These are phyloP conservation scores for Apamea sordens DNA, from an alignment of 2,888 invertebrate species.

Conservation along the genomic window DNA sequence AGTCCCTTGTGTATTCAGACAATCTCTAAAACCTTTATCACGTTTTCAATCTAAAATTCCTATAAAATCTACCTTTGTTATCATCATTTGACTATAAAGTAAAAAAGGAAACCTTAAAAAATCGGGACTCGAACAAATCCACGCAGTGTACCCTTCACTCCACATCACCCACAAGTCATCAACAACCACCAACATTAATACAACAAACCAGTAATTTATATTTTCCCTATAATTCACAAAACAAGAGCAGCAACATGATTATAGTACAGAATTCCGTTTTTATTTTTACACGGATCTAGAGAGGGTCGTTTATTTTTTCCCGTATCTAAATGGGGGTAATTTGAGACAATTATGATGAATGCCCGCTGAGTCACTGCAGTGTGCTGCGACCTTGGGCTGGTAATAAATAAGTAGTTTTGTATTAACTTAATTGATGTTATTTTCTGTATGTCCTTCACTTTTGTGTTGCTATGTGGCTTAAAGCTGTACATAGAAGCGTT, in stretches of 20 bases:
- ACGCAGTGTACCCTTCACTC: not conserved
- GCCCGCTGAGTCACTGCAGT: conserved; percentile 37
- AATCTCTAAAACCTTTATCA: too few relatives aligned
- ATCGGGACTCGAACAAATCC: not conserved
- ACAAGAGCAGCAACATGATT: conserved; percentile 40
- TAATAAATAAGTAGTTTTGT: conserved; percentile 37
- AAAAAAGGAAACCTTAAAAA: too few relatives aligned
- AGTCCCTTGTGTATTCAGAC: too few relatives aligned
- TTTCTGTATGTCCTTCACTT: conserved; percentile 21
- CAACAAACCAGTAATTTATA: conserved; percentile 40
- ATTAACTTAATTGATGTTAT: conserved; percentile 38
- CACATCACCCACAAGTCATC: not conserved
- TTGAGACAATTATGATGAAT: conserved; percentile 57
- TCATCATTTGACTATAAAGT: too few relatives aligned
- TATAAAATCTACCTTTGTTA: too few relatives aligned
- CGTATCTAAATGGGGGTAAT: conserved; percentile 45
- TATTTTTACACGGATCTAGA: conserved; percentile 26
- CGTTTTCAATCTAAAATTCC: too few relatives aligned
- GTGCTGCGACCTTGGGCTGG: conserved; percentile 28
- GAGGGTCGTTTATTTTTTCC: conserved; percentile 39
- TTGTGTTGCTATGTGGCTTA: not conserved
- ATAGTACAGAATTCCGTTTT: conserved; percentile 23
- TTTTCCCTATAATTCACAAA: conserved; percentile 45
- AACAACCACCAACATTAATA: conserved; percentile 21
- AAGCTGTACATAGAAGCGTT: not conserved